Evolutionary conservation across 2,113 vertebrate genomes (phyloP).

Genomic region (Tonatia bakeri): DNA sequence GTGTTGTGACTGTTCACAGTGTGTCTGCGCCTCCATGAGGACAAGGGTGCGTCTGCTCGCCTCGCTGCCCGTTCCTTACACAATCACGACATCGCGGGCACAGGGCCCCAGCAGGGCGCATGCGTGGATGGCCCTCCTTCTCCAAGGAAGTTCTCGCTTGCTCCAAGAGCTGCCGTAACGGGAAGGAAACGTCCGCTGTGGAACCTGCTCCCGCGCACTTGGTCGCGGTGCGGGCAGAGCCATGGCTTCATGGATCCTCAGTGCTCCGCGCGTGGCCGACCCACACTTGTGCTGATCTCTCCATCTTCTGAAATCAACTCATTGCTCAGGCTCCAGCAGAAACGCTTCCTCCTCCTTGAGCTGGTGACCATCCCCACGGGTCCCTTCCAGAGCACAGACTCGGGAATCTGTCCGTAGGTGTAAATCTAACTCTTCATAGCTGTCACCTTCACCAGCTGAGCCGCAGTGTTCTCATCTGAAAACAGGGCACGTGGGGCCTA

Average conservation of each 20-base stretch:
- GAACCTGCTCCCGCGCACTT: too few species aligned
- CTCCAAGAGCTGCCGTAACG: too few species aligned
- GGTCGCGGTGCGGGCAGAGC: not conserved
- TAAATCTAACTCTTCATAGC: not conserved
- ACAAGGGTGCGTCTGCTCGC: not conserved
- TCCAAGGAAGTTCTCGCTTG: not conserved
- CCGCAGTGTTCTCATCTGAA: not conserved
- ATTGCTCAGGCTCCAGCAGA: not conserved
- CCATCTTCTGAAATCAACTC: not conserved
- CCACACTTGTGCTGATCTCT: not conserved
- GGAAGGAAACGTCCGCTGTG: not conserved
- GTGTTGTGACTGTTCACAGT: not conserved
- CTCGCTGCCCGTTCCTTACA: fast-evolving
- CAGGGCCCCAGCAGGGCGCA: not conserved
- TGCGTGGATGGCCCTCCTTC: fast-evolving
- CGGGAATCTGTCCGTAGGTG: fast-evolving
- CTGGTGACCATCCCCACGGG: fast-evolving
- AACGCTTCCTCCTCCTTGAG: not conserved
- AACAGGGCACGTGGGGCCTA: not conserved
- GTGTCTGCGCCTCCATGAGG: not conserved
- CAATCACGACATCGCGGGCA: not conserved
- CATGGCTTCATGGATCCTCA: too few species aligned
- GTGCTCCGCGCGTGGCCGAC: too few species aligned
- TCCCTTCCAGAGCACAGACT: not conserved
- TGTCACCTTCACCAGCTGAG: not conserved